Base-by-base conservation (phyloP, 1,140 invertebrate genomes). In the Zophobas morio region DNA sequence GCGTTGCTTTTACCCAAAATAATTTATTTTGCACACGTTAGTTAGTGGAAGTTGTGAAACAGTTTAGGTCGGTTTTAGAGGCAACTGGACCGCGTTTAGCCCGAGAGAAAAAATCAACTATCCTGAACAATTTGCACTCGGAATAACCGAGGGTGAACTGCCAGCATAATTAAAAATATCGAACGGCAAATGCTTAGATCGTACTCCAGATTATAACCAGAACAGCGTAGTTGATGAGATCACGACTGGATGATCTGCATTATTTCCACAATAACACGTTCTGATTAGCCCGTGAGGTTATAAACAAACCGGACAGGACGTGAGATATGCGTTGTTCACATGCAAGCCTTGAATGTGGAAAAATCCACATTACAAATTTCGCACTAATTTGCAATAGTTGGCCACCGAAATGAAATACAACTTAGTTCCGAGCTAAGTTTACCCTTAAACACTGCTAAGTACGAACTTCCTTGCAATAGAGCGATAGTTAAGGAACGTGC, bases 211-310 rank as follows among this genome's bases (percentile, higher is more conserved):
- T 76, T 76, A 76, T 56, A 56, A 46, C 63, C 75, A 53, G 75
- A 63, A 56, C 63, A 70, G 56, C 71, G 71, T 66, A 46, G 70
- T 66, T 79, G 75, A 79, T 79, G 79, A 57, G 78, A 78, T 78
- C 71, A 63, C 60, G 42, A 70, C 54, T 70, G 79, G 77, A 78
- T 80, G 79, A 80, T 78, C 79, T 78, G 72, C 66, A 74, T 74
- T 79, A 81, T 75, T 79, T 77, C 74, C 70, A 79, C 78, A 79
- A 79, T 79, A 79, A 80, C 79, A 80, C 77, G 79, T 78, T 76
- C 70, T 78, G 79, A 78, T 80, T 80, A 80, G 78, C 70, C 63
- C 53, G 53, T 60, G 49, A 54, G 49, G 77, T 70, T 70, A 76
- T 76, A 70, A 76, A 76, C 75, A 76, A 76, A 66, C 75, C 75